Conservation (phyloP, 2,888 invertebrate species). For the Ryuthela nishihirai region DNA sequence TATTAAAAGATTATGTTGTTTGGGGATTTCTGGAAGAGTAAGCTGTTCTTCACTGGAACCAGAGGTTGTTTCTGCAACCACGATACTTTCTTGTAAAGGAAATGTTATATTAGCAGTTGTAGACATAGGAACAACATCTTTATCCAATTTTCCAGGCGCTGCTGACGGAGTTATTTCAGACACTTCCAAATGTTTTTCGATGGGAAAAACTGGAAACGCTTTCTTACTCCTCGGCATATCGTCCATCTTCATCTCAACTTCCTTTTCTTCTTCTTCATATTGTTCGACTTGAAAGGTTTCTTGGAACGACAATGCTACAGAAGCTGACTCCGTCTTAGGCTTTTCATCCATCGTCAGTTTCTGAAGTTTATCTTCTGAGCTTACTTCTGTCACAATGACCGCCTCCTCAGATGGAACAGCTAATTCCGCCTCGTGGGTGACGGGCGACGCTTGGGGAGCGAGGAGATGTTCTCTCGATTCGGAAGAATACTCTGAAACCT, state of each 20-base stretch:
- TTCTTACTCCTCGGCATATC: constrained; percentile 24
- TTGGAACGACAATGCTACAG: constrained; percentile 23
- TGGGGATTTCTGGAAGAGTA: constrained; percentile 14
- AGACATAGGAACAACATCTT: constrained; percentile 6
- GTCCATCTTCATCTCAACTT: constrained; percentile 13
- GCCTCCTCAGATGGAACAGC: constrained; percentile 39
- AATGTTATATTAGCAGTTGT: constrained; percentile 16
- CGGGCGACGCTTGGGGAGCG: constrained; percentile 24
- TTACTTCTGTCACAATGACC: constrained; percentile 35
- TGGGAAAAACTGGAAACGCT: constrained; percentile 28
- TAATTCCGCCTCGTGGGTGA: constrained; percentile 19
- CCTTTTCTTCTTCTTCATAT: constrained; percentile 34
- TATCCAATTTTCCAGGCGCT: constrained; percentile 18
- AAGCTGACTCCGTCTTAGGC: constrained; percentile 30
- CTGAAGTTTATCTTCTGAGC: constrained; percentile 17
- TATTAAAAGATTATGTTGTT: constrained; percentile 14
- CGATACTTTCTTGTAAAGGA: constrained; percentile 19
- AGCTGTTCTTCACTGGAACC: constrained; percentile 23
- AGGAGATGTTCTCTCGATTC: constrained; percentile 36
- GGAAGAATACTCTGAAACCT: constrained; percentile 29
- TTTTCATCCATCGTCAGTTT: constrained; percentile 17
- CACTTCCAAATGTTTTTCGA: constrained; percentile 29
- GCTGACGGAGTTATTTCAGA: constrained; percentile 34
- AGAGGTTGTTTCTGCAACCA: constrained; percentile 31
- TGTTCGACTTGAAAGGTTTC: constrained; percentile 35